Conservation (phyloP, 2,888 invertebrate genomes). For the Melipona bicolor region DNA sequence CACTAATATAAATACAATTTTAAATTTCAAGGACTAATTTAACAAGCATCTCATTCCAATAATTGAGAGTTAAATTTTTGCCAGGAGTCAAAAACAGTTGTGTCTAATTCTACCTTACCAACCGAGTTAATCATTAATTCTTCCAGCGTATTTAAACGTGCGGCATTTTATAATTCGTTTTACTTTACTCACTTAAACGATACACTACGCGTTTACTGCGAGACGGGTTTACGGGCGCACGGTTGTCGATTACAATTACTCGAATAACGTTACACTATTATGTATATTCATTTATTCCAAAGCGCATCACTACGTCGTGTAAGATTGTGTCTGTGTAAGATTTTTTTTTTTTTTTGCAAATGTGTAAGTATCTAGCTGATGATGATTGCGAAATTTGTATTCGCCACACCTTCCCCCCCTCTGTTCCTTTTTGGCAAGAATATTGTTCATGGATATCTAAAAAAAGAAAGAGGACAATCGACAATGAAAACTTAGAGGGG, state of each 20-base stretch:
- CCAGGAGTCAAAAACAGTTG: slow-evolving; percentile 27
- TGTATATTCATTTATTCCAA: slow-evolving; percentile 71
- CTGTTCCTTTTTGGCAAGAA: slow-evolving; percentile 60
- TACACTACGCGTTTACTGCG: slow-evolving; percentile 46
- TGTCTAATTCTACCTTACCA: slow-evolving; percentile 27
- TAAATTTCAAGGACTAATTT: background rate
- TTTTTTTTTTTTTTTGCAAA: slow-evolving; percentile 53
- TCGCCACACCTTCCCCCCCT: slow-evolving; percentile 47
- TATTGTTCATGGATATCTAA: background rate
- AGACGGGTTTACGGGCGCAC: slow-evolving; percentile 66
- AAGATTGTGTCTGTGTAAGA: slow-evolving; percentile 63
- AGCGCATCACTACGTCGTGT: slow-evolving; percentile 71
- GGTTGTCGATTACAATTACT: slow-evolving; percentile 68
- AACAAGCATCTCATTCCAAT: background rate
- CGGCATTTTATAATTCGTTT: slow-evolving; percentile 7
- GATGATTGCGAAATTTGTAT: slow-evolving; percentile 68
- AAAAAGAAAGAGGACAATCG: background rate
- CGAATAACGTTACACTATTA: slow-evolving; percentile 69
- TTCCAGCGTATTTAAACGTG: slow-evolving; percentile 13
- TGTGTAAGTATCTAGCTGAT: slow-evolving; percentile 70
- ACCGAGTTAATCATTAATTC: slow-evolving; percentile 8
- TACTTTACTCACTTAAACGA: slow-evolving; percentile 15
- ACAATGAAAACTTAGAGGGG: background rate
- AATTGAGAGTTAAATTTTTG: background rate
- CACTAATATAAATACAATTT: background rate